Percentiles rank a stretch among this genome's conserved stretches.
These are phyloP conservation scores for Drosophila varians DNA, from an alignment of 1,140 invertebrate genomes.

Conservation along the genomic window DNA sequence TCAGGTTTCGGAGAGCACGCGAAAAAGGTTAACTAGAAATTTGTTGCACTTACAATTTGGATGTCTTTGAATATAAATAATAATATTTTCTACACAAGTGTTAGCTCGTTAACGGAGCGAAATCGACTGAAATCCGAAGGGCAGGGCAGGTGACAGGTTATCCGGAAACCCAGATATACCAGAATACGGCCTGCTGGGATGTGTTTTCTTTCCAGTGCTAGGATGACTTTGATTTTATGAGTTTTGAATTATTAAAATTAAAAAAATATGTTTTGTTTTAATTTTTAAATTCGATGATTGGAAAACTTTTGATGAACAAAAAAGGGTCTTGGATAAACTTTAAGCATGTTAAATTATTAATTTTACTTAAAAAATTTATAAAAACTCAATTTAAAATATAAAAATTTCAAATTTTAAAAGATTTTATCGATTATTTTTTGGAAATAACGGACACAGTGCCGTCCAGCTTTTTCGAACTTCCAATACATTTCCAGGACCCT, in stretches of 20 bases:
- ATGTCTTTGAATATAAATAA: not conserved
- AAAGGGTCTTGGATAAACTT: too few relatives aligned
- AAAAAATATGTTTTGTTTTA: too few relatives aligned
- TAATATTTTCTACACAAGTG: not conserved
- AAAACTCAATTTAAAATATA: too few relatives aligned
- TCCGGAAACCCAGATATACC: too few relatives aligned
- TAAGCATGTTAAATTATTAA: too few relatives aligned
- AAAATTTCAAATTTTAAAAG: too few relatives aligned
- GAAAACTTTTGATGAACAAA: too few relatives aligned
- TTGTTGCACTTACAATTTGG: constrained; percentile 51
- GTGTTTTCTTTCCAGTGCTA: not conserved
- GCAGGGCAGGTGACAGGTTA: constrained; percentile 4
- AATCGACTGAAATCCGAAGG: not conserved
- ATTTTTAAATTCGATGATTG: too few relatives aligned
- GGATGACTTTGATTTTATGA: not conserved
- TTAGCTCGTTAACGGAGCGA: not conserved
- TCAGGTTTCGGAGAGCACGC: not conserved
- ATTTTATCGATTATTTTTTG: too few relatives aligned
- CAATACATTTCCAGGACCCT: not conserved
- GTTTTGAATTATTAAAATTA: not conserved
- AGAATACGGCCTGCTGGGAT: constrained; percentile 8
- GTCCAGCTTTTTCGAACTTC: too few relatives aligned
- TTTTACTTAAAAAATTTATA: too few relatives aligned
- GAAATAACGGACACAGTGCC: too few relatives aligned
- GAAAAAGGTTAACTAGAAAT: constrained; percentile 29